Percentiles rank a stretch among this genome's conserved stretches.
Evolutionary conservation across 2,888 invertebrate species (phyloP).

Genomic region (Hypomecis punctinalis): DNA sequence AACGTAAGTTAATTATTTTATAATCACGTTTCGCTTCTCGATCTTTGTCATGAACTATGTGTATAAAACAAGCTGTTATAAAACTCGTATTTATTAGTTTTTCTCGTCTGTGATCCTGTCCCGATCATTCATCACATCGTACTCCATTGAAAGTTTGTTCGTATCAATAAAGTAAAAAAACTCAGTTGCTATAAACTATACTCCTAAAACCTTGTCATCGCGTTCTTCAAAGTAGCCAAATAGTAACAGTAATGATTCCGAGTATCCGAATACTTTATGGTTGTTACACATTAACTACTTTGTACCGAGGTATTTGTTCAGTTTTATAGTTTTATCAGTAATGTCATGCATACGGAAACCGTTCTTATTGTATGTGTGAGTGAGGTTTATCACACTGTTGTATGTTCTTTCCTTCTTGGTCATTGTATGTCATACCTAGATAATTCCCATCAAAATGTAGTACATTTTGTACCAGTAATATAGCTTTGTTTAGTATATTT

Average conservation of each 20-base stretch:
- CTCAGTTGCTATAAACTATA: constrained; percentile 1
- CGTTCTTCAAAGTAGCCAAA: constrained; percentile 15
- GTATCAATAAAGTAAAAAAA: not conserved
- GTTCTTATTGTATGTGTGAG: constrained; percentile 10
- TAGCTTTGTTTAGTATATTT: not conserved
- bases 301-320: constrained; percentile 25
- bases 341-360: constrained; percentile 27
- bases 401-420: not conserved
- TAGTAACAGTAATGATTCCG: constrained; percentile 10
- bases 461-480: too few species aligned
- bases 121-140: not conserved
- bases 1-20: too few species aligned
- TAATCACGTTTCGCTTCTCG: too few species aligned
- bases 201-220: constrained; percentile 5
- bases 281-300: constrained; percentile 24
- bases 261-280: constrained; percentile 17
- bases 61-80: too few species aligned
- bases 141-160: not conserved
- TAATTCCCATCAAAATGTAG: too few species aligned
- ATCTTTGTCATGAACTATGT: too few species aligned
- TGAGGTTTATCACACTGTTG: constrained; percentile 4
- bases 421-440: not conserved
- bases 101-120: not conserved
- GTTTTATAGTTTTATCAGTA: constrained; percentile 33
- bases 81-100: too few species aligned